phyloP scores from a whole-genome alignment of 2,113 vertebrate species.

The Mustela lutreola region DNA sequence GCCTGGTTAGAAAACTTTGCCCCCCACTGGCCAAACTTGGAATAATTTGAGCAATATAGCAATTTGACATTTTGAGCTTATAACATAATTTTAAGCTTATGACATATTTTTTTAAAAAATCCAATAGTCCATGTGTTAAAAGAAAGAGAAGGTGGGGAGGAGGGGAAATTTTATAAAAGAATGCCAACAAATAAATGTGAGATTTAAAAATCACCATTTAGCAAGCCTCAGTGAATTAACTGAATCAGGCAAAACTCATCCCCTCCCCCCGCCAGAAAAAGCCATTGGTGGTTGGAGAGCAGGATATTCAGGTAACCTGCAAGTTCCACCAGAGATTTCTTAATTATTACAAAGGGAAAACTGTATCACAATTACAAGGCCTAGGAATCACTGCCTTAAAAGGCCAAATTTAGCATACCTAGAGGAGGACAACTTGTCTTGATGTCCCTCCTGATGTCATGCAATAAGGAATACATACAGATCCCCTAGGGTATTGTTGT shows the following conservation, averaged over 20 bases:
- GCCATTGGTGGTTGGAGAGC: not conserved
- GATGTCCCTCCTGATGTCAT: not conserved
- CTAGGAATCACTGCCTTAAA: not conserved
- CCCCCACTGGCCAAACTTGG: not conserved
- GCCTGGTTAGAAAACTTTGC: not conserved
- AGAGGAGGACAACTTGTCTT: not conserved
- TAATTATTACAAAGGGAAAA: not conserved
- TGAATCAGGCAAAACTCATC: not conserved
- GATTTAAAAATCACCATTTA: not conserved
- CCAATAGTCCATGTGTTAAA: not conserved
- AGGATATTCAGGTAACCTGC: not conserved
- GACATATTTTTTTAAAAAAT: not conserved
- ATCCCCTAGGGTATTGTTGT: not conserved
- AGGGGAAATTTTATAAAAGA: not conserved
- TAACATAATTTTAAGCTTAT: not conserved
- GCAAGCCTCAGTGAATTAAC: not conserved
- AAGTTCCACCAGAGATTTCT: not conserved
- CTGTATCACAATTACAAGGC: not conserved
- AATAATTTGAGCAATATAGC: not conserved
- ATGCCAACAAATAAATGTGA: not conserved
- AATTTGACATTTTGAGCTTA: not conserved
- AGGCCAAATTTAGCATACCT: not conserved
- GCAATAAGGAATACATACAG: not conserved
- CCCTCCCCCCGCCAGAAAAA: not conserved
- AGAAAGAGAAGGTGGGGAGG: not conserved